These are phyloP conservation scores for Dendronephthya gigantea DNA, from an alignment of 64 coral and sea anemone species.

Conservation along the genomic window DNA sequence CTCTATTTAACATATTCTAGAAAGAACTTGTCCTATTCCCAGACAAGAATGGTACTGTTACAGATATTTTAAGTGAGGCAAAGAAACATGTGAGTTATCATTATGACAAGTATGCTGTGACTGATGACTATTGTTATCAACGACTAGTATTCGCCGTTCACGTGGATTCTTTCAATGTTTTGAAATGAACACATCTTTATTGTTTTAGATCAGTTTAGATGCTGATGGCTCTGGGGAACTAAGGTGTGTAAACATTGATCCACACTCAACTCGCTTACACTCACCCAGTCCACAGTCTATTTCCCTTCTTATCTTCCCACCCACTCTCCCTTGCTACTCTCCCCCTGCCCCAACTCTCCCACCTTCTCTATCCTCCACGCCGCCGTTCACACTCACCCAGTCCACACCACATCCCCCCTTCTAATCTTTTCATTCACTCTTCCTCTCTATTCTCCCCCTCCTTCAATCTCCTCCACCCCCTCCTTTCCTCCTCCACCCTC, in stretches of 20 bases:
- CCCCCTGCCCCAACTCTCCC: too few species aligned
- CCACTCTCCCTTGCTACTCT: too few species aligned
- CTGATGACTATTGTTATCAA: not conserved
- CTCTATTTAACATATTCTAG: slow-evolving; percentile 9
- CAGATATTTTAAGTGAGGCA: slow-evolving; percentile 64
- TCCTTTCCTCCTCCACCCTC: not conserved
- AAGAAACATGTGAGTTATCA: slow-evolving; percentile 40
- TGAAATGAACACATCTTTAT: not conserved
- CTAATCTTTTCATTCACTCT: too few species aligned
- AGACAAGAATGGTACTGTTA: slow-evolving; percentile 77
- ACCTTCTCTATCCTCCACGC: too few species aligned
- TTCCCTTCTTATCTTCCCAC: too few species aligned
- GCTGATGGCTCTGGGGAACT: not conserved
- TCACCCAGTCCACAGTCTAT: too few species aligned
- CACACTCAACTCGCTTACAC: too few species aligned
- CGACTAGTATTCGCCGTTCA: too few species aligned
- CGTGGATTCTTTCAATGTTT: not conserved
- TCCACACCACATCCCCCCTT: too few species aligned
- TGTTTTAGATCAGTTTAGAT: not conserved
- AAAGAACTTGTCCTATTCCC: slow-evolving; percentile 81
- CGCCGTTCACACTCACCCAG: too few species aligned
- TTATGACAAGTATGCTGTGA: too few species aligned
- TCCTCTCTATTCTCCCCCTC: too few species aligned
- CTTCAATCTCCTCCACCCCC: not conserved
- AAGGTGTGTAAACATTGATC: not conserved